phyloP scores from a whole-genome alignment of 2,888 invertebrate genomes.

The Netelia virgata region DNA sequence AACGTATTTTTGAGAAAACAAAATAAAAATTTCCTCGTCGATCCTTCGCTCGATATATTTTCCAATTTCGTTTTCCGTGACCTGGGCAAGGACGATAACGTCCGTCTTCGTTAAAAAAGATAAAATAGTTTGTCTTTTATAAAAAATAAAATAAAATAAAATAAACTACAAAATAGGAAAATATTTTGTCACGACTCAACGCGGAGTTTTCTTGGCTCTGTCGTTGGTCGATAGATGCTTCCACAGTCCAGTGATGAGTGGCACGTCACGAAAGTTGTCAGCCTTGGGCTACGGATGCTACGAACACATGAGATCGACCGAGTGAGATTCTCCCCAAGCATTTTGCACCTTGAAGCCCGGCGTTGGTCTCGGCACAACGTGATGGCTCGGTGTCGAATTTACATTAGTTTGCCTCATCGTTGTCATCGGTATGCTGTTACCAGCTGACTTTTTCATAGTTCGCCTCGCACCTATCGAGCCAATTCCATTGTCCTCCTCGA shows the following conservation, averaged over 20 bases:
- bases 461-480: slow-evolving; percentile 67
- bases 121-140: not conserved
- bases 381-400: slow-evolving; percentile 73
- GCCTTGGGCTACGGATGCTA: slow-evolving; percentile 81
- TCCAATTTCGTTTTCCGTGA: not conserved
- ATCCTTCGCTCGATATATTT: slow-evolving; percentile 12
- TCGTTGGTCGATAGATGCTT: slow-evolving; percentile 78
- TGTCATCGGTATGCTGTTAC: slow-evolving; percentile 79
- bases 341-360: slow-evolving; percentile 79
- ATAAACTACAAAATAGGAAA: not conserved
- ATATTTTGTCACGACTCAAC: slow-evolving; percentile 7
- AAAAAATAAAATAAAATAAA: not conserved
- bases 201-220: slow-evolving; percentile 71
- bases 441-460: slow-evolving; percentile 65
- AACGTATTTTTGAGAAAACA: not conserved
- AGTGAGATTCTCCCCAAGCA: slow-evolving; percentile 81
- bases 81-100: not conserved
- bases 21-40: not conserved
- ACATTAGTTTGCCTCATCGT: slow-evolving; percentile 75
- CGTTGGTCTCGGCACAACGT: slow-evolving; percentile 78
- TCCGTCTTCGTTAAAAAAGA: not conserved
- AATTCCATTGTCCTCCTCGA: slow-evolving; percentile 76
- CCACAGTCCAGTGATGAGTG: slow-evolving; percentile 82
- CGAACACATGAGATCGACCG: slow-evolving; percentile 81
- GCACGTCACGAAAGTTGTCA: slow-evolving; percentile 81